Percentiles rank a stretch among this genome's conserved stretches.
Evolutionary conservation across 1,140 invertebrate species (phyloP).

Genomic region (Diploscapter pachys): DNA sequence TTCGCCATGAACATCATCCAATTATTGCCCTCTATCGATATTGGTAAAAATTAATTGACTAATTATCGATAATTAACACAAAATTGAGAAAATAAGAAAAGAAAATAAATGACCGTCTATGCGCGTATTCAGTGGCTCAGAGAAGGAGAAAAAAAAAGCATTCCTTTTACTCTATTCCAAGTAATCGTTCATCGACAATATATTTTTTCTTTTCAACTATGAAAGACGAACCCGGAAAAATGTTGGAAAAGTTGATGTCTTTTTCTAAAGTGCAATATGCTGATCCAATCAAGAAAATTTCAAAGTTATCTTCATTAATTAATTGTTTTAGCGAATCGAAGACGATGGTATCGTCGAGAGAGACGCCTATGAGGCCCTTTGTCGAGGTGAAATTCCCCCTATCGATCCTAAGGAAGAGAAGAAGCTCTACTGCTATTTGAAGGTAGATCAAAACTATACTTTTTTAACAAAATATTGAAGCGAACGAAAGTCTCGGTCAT

Average conservation of each 20-base stretch:
- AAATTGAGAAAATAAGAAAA: too few relatives aligned
- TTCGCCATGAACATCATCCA: too few relatives aligned
- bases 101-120: too few relatives aligned
- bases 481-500: too few relatives aligned
- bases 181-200: conserved; percentile 7
- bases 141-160: too few relatives aligned
- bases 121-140: too few relatives aligned
- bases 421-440: conserved; percentile 72
- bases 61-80: too few relatives aligned
- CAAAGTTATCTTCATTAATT: too few relatives aligned
- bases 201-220: background rate
- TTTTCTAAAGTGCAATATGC: conserved; percentile 24
- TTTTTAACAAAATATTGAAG: conserved; percentile 59
- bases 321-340: conserved; percentile 33
- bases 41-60: too few relatives aligned
- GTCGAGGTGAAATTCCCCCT: conserved; percentile 74
- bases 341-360: conserved; percentile 56
- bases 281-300: background rate
- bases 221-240: too few relatives aligned
- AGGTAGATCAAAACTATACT: conserved; percentile 43
- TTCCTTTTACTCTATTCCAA: too few relatives aligned
- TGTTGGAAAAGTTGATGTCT: background rate
- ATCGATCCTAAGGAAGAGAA: conserved; percentile 62
- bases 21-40: too few relatives aligned
- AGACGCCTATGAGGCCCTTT: conserved; percentile 76